These are phyloP conservation scores for Gila orcuttii DNA, from an alignment of 2,113 vertebrate genomes.

Conservation along the genomic window DNA sequence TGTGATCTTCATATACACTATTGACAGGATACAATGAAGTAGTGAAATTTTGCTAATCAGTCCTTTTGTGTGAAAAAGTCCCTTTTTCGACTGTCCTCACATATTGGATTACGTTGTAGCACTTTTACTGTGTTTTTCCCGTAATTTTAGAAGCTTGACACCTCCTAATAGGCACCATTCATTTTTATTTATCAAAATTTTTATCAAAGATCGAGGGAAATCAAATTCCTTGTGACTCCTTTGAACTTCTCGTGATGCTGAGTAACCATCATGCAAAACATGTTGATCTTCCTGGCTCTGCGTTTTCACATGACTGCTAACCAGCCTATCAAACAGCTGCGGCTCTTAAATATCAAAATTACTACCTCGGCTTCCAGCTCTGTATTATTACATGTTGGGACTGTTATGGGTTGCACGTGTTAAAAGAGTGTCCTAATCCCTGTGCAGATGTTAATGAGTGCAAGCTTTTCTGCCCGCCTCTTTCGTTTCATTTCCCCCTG, in stretches of 20 bases:
- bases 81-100: neutral
- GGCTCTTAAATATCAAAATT: constrained; percentile 50
- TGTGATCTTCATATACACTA: no score
- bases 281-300: constrained; percentile 21
- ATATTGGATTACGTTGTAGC: neutral
- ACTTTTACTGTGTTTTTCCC: neutral
- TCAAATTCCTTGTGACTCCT: neutral
- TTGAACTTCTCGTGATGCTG: constrained; percentile 17
- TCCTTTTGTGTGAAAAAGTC: neutral
- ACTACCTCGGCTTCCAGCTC: constrained; percentile 23
- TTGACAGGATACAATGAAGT: no score
- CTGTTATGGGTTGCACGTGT: constrained; percentile 41
- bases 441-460: constrained; percentile 35
- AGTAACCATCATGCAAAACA: constrained; percentile 8
- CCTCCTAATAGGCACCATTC: neutral
- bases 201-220: neutral
- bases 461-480: neutral
- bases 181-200: no score
- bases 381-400: constrained; percentile 44
- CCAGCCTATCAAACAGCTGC: constrained; percentile 54
- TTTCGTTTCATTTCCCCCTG: constrained; percentile 3
- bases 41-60: neutral
- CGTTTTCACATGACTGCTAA: neutral
- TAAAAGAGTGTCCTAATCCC: constrained; percentile 36
- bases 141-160: neutral